These are phyloP conservation scores for Drosophila niveifrons DNA, from an alignment of 2,888 invertebrate species.

Conservation along the genomic window DNA sequence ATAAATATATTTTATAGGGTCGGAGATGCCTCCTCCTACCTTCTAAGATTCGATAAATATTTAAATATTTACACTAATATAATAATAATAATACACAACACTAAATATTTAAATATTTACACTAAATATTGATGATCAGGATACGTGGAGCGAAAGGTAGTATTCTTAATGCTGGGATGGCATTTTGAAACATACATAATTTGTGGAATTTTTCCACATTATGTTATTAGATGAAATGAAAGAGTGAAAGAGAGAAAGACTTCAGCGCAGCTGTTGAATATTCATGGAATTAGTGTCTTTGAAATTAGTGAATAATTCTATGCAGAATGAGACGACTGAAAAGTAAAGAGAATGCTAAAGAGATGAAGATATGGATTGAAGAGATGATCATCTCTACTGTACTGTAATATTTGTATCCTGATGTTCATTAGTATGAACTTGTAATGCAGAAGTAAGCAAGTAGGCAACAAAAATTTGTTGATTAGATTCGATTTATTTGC, in stretches of 20 bases:
- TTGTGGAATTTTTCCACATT: neutral
- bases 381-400: too few relatives aligned
- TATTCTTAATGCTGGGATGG: neutral
- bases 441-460: neutral
- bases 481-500: conserved; percentile 1
- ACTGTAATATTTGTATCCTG: too few relatives aligned
- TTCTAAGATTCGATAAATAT: too few relatives aligned
- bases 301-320: neutral
- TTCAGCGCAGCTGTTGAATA: neutral
- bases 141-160: neutral
- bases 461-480: neutral
- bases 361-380: neutral
- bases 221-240: neutral
- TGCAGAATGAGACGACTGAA: neutral
- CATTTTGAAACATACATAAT: neutral
- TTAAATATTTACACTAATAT: too few relatives aligned
- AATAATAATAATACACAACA: too few relatives aligned
- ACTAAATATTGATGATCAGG: too few relatives aligned
- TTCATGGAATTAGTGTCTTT: neutral
- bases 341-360: neutral
- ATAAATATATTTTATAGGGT: too few relatives aligned
- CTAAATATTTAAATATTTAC: too few relatives aligned
- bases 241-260: neutral
- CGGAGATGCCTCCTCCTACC: too few relatives aligned
- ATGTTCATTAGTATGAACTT: neutral